phyloP scores from a whole-genome alignment of 2,888 invertebrate genomes.

The Pteria penguin region DNA sequence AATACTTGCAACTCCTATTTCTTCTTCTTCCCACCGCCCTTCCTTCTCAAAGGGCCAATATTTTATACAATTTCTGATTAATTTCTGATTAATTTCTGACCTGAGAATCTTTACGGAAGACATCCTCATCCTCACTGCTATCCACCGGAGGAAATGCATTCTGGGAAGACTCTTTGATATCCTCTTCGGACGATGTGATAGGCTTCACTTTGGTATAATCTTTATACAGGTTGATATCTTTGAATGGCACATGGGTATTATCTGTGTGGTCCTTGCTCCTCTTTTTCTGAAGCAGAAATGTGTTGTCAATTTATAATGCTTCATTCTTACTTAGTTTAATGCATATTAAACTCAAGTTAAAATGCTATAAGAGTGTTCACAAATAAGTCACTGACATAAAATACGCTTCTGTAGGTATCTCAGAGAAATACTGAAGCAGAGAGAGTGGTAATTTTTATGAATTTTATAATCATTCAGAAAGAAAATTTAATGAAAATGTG shows the following conservation, averaged over 20 bases:
- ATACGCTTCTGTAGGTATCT: too few relatives aligned
- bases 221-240: slow-evolving; percentile 71
- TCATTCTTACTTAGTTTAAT: too few relatives aligned
- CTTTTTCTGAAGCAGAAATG: too few relatives aligned
- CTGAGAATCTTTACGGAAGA: slow-evolving; percentile 49
- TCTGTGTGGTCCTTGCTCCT: slow-evolving; percentile 43
- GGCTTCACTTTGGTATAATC: slow-evolving; percentile 75
- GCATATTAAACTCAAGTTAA: too few relatives aligned
- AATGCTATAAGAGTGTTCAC: too few relatives aligned
- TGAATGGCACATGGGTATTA: slow-evolving; percentile 59
- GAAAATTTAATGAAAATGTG: too few relatives aligned
- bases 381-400: too few relatives aligned
- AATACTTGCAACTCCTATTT: background rate
- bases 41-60: background rate
- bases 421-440: too few relatives aligned
- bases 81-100: slow-evolving; percentile 8
- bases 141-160: slow-evolving; percentile 53
- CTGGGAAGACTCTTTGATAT: slow-evolving; percentile 51
- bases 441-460: too few relatives aligned
- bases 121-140: slow-evolving; percentile 61
- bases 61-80: background rate
- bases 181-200: slow-evolving; percentile 58
- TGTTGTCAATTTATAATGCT: too few relatives aligned
- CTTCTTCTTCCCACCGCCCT: background rate
- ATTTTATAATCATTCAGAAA: too few relatives aligned